Evolutionary conservation across 2,797 vertebrate genomes (phyloP).

Genomic region (Selene dorsalis): DNA sequence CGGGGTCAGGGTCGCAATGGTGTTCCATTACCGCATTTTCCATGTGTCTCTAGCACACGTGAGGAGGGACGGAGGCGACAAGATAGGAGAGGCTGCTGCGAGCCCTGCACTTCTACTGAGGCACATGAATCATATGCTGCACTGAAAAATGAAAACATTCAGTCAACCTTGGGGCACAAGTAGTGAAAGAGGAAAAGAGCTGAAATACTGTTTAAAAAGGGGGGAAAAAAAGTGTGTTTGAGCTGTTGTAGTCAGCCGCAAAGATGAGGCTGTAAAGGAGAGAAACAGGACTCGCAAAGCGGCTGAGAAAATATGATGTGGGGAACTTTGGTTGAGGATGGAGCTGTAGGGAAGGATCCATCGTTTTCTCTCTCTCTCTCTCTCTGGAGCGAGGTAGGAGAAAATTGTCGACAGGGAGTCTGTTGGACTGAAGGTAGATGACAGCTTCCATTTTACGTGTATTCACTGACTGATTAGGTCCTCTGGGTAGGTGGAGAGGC

Average conservation of each 20-base stretch:
- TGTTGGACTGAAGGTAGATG: slow-evolving; percentile 64
- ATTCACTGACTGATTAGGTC: slow-evolving; percentile 78
- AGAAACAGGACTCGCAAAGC: slow-evolving; percentile 1
- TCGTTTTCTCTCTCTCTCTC: slow-evolving; percentile 37
- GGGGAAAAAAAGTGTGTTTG: slow-evolving; percentile 6
- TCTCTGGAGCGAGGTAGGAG: slow-evolving; percentile 52
- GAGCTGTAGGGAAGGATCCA: slow-evolving; percentile 41
- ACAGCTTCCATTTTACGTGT: slow-evolving; percentile 69
- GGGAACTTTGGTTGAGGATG: slow-evolving; percentile 47
- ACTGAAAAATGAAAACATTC: slow-evolving; percentile 55
- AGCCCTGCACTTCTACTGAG: background rate
- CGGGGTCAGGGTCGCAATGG: slow-evolving; percentile 54
- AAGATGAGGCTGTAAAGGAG: slow-evolving; percentile 14
- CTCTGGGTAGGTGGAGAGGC: slow-evolving; percentile 73
- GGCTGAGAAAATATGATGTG: slow-evolving; percentile 42
- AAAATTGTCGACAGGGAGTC: slow-evolving; percentile 60
- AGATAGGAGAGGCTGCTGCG: no score
- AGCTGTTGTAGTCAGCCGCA: slow-evolving; percentile 10
- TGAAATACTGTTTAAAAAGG: slow-evolving; percentile 15
- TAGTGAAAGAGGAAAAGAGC: slow-evolving; percentile 42
- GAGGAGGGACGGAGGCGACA: slow-evolving; percentile 12
- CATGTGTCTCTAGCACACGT: slow-evolving; percentile 48
- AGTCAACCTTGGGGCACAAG: slow-evolving; percentile 32
- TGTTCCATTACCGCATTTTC: slow-evolving; percentile 60
- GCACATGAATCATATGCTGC: slow-evolving; percentile 43